Conservation (phyloP, 1,140 invertebrate genomes). For the Adelges cooleyi region DNA sequence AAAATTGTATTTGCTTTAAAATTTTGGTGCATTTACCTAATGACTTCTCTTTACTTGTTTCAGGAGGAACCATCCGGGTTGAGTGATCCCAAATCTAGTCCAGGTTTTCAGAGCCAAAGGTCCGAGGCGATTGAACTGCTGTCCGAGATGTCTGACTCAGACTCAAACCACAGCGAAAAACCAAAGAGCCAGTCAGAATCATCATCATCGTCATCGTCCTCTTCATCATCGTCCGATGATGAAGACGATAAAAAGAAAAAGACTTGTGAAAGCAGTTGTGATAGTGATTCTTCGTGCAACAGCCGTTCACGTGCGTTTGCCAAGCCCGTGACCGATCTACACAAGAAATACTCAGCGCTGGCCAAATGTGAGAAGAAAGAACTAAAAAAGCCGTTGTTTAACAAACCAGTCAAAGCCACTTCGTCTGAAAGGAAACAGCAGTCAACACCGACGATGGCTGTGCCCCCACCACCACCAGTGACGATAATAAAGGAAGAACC, state of each 20-base stretch:
- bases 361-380: conserved; percentile 8
- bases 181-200: neutral
- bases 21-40: too few relatives aligned
- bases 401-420: neutral
- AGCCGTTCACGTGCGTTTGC: conserved; percentile 1
- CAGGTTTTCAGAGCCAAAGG: neutral
- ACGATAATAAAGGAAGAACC: neutral
- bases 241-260: conserved; percentile 17
- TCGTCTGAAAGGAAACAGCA: neutral
- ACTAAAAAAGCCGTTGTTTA: neutral
- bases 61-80: conserved; percentile 13
- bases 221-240: conserved; percentile 7
- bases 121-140: conserved; percentile 6
- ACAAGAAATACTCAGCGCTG: conserved; percentile 10
- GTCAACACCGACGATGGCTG: too few relatives aligned
- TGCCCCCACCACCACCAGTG: neutral
- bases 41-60: too few relatives aligned
- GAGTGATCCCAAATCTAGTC: conserved; percentile 12
- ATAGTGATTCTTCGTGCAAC: conserved; percentile 6
- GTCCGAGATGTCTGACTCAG: conserved; percentile 15
- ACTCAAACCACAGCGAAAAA: conserved; percentile 9
- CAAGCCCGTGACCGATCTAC: conserved; percentile 9
- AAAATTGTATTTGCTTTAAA: too few relatives aligned
- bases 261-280: neutral
- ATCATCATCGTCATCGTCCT: neutral